Evolutionary conservation across 2,113 vertebrate species (phyloP), one percentile per base, ranked within the genome.

Genomic region (Myotis lucifugus): DNA sequence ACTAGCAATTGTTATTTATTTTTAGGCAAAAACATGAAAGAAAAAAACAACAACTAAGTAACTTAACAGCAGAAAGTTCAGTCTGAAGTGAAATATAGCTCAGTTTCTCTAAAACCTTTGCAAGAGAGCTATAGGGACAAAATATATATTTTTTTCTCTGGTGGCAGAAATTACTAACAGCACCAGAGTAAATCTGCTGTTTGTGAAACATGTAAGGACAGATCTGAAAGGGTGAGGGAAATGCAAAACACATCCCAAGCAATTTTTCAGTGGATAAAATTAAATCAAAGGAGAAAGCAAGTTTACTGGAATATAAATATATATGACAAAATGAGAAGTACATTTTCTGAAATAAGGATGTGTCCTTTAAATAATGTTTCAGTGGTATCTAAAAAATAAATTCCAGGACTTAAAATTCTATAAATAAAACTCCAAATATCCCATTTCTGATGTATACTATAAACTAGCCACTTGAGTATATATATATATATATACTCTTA

Each of bases 211-310:
- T 88, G 92, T 94, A 88, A 70, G 88, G 83, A 97, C 91, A 95
- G 54, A 96, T 96, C 85, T 61, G 46, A 25, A 88, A 73, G n/a
- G 46, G 72, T 40, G 40, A 70, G 56, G 46, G 78, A 91, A 92
- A 93, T 88, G 88, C 56, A 93, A 95, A 95, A 64, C 70, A 92
- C 15, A 42, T 88, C 89, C 61, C 77, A 92, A 34, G 77, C 85
- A 92, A 85, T 83, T 95, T 97, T 97, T 96, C 54, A 96, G 90
- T 95, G 66, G 54, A 73, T 92, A 95, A 95, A 97, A 97, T 97
- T 96, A 96, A 96, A 97, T 95, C 94, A 95, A 93, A 88, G 79
- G 40, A 86, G 56, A 97, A 97, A 90, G 27, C 74, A 84, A 88
- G 17, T 97, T 97, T 96, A 92, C 73, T 95, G 50, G 81, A 92